Base-by-base conservation (phyloP, 2,797 vertebrate species). In the Falco cherrug region DNA sequence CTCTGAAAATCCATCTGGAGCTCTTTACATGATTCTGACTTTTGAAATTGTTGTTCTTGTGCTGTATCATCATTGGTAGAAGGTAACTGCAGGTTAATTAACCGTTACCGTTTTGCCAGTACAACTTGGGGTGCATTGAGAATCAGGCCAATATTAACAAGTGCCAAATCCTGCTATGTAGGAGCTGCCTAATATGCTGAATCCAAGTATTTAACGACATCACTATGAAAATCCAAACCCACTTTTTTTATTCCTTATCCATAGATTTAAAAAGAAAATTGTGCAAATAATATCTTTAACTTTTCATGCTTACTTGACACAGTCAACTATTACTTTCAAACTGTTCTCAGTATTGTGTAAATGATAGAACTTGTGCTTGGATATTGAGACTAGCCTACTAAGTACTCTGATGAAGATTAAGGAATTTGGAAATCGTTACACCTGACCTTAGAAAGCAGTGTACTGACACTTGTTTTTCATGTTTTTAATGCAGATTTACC, bases 91-190 rank as follows among this genome's bases (percentile, higher is more conserved):
- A 28, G 37, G 15, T 71, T 84, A 26, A 18, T 39, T 79, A 82
- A 16, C 29, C 7, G 6, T n/a, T 79, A 0, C 28, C 39, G 22
- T 75, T 70, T 60, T 77, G 9, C 47, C 33, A 33, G 37, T 45
- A 19, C 0, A 0, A 0, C 87, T 71, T 80, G 25, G 29, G 24
- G 2, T 6, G 7, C 4, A 1, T 70, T 75, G 56, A 37, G 31
- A 78, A 16, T 10, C 71, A 33, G 39, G 22, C 31, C 63, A 21
- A 26, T 41, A 35, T 0, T 45, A 33, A 45, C 5, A 3, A 10
- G 24, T 61, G 33, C 33, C 22, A 69, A 13, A 22, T 61, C 14
- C 18, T 37, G 15, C 63, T 48, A 0, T 47, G 19, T 8, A 25
- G 31, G 28, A 67, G 15, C 28, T 39, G 16, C 61, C 57, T 68